Base-by-base conservation (phyloP, 2,888 invertebrate species). In the Unio pictorum region DNA sequence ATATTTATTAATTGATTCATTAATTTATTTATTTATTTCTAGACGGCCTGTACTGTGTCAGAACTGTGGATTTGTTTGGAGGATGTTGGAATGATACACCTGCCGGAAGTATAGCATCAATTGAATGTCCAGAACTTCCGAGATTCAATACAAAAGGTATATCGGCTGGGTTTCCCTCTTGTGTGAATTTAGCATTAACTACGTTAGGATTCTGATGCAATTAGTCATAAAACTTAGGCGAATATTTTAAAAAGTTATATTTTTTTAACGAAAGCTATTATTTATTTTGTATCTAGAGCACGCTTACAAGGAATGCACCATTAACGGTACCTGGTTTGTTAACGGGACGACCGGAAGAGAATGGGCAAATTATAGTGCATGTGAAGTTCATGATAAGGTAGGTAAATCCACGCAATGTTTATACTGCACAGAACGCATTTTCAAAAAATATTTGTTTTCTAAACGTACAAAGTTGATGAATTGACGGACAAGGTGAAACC, bases 341-440 rank as follows among this genome's bases (percentile, higher is more conserved):
- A 69, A 72, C 26, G 61, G 73, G 7, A 30, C 28, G 3, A 73
- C 64, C 8, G 73, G 72, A 18, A 68, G 59, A 1, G 63, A 68
- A 1, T 79, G 79, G 78, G 79, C 80, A 18, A 81, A 83, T 67
- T 83, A 78, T 63, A 67, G 74, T 7, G 58, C 66, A 15, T 82
- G 82, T 64, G 30, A 55, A 3, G 4, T 34, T 15, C 45, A 45
- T 45, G 15, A 45, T 45, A 45, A 45, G 45, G 45, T 45, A 45
- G 45, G 45, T 45, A 11, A 3, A 15, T 15, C 45, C 45, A 45
- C 3, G 0, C 8, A 45, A 45, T 3, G 11, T 3, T 45, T 45
- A 15, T 45, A 15, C 15, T 45, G 45, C 15, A 45, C 45, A 45
- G 15, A 15, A 0, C 34, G 15, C 3, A 45, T 11, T 45, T 45